These are phyloP conservation scores for Lipophrys pholis DNA, from an alignment of 2,113 vertebrate genomes.

Conservation along the genomic window DNA sequence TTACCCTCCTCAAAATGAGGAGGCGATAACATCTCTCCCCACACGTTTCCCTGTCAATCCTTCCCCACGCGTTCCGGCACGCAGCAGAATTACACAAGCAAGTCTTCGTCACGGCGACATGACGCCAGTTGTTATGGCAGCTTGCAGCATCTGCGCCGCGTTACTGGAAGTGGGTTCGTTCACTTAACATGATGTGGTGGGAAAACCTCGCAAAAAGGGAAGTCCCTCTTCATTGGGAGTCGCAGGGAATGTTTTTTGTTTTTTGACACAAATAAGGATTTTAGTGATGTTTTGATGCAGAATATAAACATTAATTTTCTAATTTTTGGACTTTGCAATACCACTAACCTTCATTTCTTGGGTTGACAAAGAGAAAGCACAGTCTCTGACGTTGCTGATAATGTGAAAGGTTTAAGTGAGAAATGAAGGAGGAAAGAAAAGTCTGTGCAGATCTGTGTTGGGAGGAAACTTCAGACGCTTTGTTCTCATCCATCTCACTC, in stretches of 20 bases:
- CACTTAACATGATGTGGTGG: conserved; percentile 42
- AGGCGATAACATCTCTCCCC: conserved; percentile 38
- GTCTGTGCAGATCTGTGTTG: too few species aligned
- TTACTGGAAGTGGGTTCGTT: conserved; percentile 56
- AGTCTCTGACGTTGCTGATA: conserved; percentile 43
- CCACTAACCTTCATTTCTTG: too few species aligned
- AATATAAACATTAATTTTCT: too few species aligned
- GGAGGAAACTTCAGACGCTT: conserved; percentile 26
- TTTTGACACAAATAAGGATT: too few species aligned
- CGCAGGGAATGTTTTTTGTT: not conserved
- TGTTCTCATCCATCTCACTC: conserved; percentile 19
- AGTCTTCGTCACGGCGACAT: conserved; percentile 45
- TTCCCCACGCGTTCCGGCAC: conserved; percentile 31
- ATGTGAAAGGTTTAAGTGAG: conserved; percentile 21
- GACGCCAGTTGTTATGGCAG: conserved; percentile 52
- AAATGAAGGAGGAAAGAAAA: conserved; percentile 36
- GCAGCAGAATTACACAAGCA: conserved; percentile 51
- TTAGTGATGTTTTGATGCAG: too few species aligned
- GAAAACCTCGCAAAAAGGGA: conserved; percentile 45
- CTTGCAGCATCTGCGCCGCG: conserved; percentile 56
- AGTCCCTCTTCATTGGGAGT: conserved; percentile 42
- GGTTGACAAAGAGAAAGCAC: too few species aligned
- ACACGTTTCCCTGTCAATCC: conserved; percentile 6
- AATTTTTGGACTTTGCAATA: too few species aligned
- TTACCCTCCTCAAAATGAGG: conserved; percentile 3